Conservation (phyloP, 2,113 vertebrate genomes). For the Corythaeola cristata region DNA sequence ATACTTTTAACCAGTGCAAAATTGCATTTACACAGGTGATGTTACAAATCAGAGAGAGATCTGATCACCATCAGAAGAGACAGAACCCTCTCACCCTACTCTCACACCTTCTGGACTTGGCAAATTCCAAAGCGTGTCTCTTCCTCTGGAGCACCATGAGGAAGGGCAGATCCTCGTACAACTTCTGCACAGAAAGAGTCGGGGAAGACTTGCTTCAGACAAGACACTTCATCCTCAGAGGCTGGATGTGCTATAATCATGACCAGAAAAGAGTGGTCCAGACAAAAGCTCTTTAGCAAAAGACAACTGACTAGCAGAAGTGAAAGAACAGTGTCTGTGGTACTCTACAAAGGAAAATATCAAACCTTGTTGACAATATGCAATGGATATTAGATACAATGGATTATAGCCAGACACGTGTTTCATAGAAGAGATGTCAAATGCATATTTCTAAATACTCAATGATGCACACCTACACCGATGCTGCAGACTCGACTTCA, state of each 20-base stretch:
- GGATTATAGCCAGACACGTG: background rate
- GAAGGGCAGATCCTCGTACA: background rate
- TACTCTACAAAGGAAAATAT: background rate
- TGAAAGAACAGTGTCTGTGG: background rate
- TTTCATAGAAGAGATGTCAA: background rate
- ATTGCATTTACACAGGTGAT: background rate
- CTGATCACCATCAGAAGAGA: background rate
- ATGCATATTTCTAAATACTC: background rate
- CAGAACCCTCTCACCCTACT: background rate
- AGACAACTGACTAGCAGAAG: background rate
- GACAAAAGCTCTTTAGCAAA: background rate
- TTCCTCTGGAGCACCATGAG: background rate
- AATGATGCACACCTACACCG: background rate
- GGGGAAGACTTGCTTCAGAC: background rate
- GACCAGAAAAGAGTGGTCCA: background rate
- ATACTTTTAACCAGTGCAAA: background rate
- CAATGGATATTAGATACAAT: accelerated
- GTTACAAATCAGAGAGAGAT: background rate
- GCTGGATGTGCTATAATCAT: background rate
- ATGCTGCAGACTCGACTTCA: background rate
- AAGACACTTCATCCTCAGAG: background rate
- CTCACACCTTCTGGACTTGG: background rate
- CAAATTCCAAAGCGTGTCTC: accelerated
- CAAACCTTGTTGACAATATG: background rate
- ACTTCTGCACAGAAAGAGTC: background rate